phyloP scores from a whole-genome alignment of 1,140 invertebrate species.

The Oreohelix idahoensis region DNA sequence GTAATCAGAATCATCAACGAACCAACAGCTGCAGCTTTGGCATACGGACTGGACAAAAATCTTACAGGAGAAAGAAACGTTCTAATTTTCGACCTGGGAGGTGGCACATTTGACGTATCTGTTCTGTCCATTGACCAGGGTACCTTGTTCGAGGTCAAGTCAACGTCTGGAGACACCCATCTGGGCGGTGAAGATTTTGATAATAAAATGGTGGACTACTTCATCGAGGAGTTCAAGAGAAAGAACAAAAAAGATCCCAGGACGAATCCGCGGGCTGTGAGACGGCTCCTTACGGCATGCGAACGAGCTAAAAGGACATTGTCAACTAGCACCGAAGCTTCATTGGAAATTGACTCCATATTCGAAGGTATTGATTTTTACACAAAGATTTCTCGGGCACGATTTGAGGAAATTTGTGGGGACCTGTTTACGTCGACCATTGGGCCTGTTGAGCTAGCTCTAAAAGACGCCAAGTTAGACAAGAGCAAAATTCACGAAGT shows the following conservation, averaged over 20 bases:
- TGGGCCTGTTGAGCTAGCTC: conserved; percentile 89
- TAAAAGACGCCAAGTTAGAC: conserved; percentile 76
- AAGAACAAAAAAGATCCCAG: conserved; percentile 95
- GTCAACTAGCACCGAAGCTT: conserved; percentile 67
- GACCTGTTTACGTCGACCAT: conserved; percentile 90
- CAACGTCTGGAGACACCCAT: too few relatives aligned
- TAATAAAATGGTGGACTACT: too few relatives aligned
- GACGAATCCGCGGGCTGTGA: conserved; percentile 88
- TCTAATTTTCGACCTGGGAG: too few relatives aligned
- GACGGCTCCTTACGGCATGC: conserved; percentile 91
- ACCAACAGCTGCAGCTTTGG: conserved; percentile 75
- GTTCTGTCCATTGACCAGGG: too few relatives aligned
- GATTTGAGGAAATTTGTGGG: conserved; percentile 80
- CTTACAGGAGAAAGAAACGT: too few relatives aligned
- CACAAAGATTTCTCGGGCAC: conserved; percentile 68
- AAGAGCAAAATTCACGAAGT: conserved; percentile 86
- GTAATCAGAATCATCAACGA: conserved; percentile 70
- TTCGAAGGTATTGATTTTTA: conserved; percentile 80
- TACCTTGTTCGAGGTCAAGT: too few relatives aligned
- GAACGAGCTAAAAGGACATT: conserved; percentile 91
- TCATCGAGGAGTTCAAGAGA: conserved; percentile 62
- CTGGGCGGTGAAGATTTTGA: too few relatives aligned
- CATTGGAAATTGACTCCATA: conserved; percentile 79
- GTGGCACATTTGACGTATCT: too few relatives aligned
- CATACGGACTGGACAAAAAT: conserved; percentile 74